Evolutionary conservation across 1,140 invertebrate genomes (phyloP).

Genomic region (Adoxophyes honmai): DNA sequence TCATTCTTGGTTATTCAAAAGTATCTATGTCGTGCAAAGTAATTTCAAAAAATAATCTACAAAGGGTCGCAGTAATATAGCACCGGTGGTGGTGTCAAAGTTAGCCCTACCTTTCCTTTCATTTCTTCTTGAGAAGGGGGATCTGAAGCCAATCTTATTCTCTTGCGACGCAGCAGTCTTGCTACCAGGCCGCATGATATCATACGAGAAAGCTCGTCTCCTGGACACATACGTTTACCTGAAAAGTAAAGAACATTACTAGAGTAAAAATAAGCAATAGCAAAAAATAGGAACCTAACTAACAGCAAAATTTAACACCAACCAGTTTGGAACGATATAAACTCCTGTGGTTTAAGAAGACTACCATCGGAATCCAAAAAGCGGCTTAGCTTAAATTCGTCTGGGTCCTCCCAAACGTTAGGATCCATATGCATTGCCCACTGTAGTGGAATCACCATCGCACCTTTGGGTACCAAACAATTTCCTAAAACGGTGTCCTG

Average conservation of each 20-base stretch:
- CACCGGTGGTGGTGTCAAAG: constrained; percentile 80
- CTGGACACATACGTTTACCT: constrained; percentile 92
- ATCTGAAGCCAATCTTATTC: constrained; percentile 50
- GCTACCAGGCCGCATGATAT: constrained; percentile 83
- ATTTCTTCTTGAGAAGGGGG: constrained; percentile 57
- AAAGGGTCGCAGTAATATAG: constrained; percentile 49
- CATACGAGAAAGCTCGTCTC: constrained; percentile 90
- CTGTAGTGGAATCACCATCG: constrained; percentile 85
- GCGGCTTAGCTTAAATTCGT: constrained; percentile 83
- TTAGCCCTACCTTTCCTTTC: constrained; percentile 84
- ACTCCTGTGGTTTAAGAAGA: constrained; percentile 81
- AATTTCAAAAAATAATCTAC: constrained; percentile 16
- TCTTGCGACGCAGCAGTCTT: constrained; percentile 81
- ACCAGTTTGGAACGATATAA: constrained; percentile 92
- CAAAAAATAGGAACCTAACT: not conserved
- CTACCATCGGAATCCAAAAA: constrained; percentile 84
- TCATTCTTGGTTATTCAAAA: too few relatives aligned
- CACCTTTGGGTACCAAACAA: constrained; percentile 79
- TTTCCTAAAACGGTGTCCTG: constrained; percentile 81
- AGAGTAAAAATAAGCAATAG: too few relatives aligned
- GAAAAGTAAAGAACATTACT: constrained; percentile 28
- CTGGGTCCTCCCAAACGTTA: constrained; percentile 83
- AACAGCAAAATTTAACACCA: not conserved
- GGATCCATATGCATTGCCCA: constrained; percentile 91
- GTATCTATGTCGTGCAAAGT: too few relatives aligned